Conservation (phyloP, 2,797 vertebrate species). For the Sebastolobus alascanus region DNA sequence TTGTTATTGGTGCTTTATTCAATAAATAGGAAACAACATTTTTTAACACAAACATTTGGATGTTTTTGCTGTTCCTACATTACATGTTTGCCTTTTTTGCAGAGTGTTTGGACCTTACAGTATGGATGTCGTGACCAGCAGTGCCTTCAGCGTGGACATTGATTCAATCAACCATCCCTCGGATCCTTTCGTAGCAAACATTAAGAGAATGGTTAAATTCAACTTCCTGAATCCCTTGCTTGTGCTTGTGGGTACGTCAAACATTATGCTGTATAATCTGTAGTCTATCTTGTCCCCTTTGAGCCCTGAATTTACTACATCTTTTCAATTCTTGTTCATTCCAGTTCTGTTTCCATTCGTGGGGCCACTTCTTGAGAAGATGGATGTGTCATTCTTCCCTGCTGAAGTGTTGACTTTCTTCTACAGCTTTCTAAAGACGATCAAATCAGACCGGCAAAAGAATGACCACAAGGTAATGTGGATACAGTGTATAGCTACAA, state of each 20-base stretch:
- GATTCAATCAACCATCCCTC: constrained; percentile 84
- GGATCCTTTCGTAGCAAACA: constrained; percentile 84
- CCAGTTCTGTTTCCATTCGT: constrained; percentile 73
- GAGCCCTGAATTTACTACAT: not conserved
- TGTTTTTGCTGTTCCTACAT: not conserved
- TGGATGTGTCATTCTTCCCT: constrained; percentile 59
- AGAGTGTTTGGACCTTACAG: constrained; percentile 87
- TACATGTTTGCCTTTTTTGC: constrained; percentile 8
- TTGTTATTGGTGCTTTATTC: not conserved
- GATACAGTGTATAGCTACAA: not conserved
- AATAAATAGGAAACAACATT: not conserved
- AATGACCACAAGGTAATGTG: constrained; percentile 50
- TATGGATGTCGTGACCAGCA: constrained; percentile 87
- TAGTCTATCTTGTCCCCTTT: not conserved
- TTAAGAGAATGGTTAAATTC: constrained; percentile 83
- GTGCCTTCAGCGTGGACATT: constrained; percentile 85
- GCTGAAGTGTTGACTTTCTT: constrained; percentile 52
- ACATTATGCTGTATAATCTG: not conserved
- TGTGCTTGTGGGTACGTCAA: constrained; percentile 71
- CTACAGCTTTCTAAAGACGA: constrained; percentile 52
- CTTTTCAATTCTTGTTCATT: constrained; percentile 14
- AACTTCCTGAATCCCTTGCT: constrained; percentile 76
- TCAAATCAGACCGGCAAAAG: constrained; percentile 66
- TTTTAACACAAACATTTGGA: not conserved
- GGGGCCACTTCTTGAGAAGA: constrained; percentile 39